Base-by-base conservation (phyloP, 2,888 invertebrate genomes). In the Cosmia pyralina region DNA sequence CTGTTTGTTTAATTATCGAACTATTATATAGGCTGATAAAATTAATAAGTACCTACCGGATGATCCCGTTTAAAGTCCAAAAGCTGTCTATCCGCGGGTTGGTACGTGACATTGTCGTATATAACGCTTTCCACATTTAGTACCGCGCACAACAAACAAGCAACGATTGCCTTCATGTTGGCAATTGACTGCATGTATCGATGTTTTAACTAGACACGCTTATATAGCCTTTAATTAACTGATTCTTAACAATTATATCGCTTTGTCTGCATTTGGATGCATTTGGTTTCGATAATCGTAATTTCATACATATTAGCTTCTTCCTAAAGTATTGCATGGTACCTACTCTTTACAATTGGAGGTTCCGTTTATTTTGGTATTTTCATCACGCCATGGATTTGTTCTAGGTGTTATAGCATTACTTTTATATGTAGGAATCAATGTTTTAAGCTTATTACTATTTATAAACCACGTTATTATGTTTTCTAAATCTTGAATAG, bases 31-130 rank as follows among this genome's bases (percentile, higher is more conserved):
- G 13, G 1, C 5, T 48, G 13, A 28, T 19, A 0, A 15, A n/a
- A n/a, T n/a, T n/a, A n/a, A n/a, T n/a, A n/a, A n/a, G n/a, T 59
- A 69, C 69, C 52, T 86, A 92, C 92, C 86, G 88, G 88, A 78
- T 92, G 88, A 38, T 89, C 75, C 53, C 81, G 72, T 81, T 85
- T 88, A 72, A 92, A 93, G 58, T 92, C 90, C 67, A 89, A 84
- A 0, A 93, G 74, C 69, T 92, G 93, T 17, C 87, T 77, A 0
- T 85, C 76, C 0, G 84, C 85, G 0, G 92, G 88, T 59, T 89
- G 77, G 6, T 86, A 75, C 11, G 87, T 86, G 7, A 73, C 69
- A 78, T 88, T 87, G 10, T 77, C 68, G 46, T 82, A 84, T 50
- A 10, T 65, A 41, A 76, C 60, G 63, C 82, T 76, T 48, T 75